Evolutionary conservation across 2,113 vertebrate genomes (phyloP).

Genomic region (Oophaga pumilio): DNA sequence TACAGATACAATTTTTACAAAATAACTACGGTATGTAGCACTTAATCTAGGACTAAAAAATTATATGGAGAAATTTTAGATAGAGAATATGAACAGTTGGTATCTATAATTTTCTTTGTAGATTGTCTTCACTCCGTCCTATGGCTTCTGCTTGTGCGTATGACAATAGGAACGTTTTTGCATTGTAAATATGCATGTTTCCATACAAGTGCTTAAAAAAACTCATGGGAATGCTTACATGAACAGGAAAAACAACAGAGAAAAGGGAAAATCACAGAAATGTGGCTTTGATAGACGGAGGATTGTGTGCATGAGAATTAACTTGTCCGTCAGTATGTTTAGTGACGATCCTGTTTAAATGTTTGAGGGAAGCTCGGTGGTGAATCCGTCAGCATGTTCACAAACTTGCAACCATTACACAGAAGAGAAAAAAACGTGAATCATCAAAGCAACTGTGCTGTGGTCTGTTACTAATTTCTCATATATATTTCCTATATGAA

Average conservation of each 20-base stretch:
- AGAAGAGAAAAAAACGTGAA: background rate
- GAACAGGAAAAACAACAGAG: background rate
- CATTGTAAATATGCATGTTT: background rate
- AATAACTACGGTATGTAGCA: background rate
- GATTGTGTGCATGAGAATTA: slow-evolving; percentile 1
- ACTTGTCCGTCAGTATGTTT: slow-evolving; percentile 22
- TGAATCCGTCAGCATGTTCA: background rate
- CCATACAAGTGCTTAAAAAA: slow-evolving; percentile 9
- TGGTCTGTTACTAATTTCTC: slow-evolving; percentile 7
- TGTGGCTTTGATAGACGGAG: background rate
- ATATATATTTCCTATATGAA: background rate
- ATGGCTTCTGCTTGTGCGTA: background rate
- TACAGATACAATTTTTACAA: no score
- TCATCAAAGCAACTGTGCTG: background rate
- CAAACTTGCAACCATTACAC: background rate
- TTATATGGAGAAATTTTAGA: no score
- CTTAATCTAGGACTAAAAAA: background rate
- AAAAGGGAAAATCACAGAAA: background rate
- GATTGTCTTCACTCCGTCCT: background rate
- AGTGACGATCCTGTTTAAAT: background rate
- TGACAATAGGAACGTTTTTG: background rate
- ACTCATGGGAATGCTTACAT: background rate
- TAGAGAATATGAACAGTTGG: background rate
- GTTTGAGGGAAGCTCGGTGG: background rate
- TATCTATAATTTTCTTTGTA: background rate